Conservation (phyloP, 2,113 vertebrate genomes). For the Clarias batrachus region DNA sequence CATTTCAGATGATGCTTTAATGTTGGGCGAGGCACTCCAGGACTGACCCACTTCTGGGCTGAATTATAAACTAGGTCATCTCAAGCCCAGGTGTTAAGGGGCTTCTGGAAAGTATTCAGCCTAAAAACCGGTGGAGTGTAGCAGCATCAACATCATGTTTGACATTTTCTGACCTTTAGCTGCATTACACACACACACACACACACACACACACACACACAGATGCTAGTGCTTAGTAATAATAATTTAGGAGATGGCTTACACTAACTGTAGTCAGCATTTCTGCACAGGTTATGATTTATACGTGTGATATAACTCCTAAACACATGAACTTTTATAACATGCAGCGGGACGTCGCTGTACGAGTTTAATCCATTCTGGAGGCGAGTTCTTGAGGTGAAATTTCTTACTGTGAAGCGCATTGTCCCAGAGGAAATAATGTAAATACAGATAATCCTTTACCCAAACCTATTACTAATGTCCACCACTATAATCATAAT, state of each 20-base stretch:
- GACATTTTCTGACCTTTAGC: slow-evolving; percentile 70
- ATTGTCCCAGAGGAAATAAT: no score
- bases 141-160: slow-evolving; percentile 51
- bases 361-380: no score
- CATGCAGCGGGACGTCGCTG: not conserved
- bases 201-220: not conserved
- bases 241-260: no score
- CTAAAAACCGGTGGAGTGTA: not conserved
- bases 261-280: not conserved
- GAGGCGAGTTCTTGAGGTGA: no score
- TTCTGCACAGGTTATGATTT: not conserved
- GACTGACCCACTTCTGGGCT: not conserved
- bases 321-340: not conserved
- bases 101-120: not conserved
- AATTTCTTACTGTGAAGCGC: no score
- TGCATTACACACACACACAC: slow-evolving; percentile 44
- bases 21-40: not conserved
- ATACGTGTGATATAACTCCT: no score
- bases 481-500: no score
- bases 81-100: not conserved
- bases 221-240: no score
- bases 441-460: no score
- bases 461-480: no score
- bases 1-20: not conserved
- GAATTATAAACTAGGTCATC: not conserved